A percentile compares a stretch with the other conserved stretches of the same genome.
Evolutionary conservation across 2,797 vertebrate species (phyloP).

Genomic region (Otolemur crassicaudatus): DNA sequence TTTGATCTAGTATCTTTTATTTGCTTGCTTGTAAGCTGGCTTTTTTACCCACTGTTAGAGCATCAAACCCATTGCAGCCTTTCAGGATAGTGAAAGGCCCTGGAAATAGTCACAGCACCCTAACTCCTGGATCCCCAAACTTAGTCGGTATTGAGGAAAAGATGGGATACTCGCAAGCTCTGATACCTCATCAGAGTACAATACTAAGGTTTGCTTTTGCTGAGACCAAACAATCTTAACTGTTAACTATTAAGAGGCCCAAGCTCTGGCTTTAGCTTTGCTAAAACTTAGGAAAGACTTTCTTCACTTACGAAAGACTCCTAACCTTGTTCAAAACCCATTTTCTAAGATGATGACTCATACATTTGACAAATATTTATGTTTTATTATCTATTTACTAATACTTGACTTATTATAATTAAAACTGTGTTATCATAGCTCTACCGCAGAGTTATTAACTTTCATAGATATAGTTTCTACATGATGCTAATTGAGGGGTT

Average conservation of each 20-base stretch:
- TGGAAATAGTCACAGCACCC: background rate
- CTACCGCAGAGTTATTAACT: background rate
- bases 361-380: background rate
- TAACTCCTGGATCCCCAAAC: background rate
- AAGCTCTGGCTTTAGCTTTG: background rate
- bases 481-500: background rate
- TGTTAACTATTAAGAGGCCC: background rate
- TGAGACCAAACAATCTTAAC: background rate
- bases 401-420: background rate
- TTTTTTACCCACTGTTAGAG: background rate
- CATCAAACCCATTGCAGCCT: background rate
- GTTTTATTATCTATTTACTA: background rate
- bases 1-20: conserved; percentile 88
- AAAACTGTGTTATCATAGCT: background rate
- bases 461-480: background rate
- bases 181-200: background rate
- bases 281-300: background rate
- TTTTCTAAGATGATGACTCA: background rate
- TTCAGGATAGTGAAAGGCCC: background rate
- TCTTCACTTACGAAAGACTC: background rate
- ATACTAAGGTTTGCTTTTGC: background rate
- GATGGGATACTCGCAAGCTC: background rate
- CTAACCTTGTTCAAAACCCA: background rate
- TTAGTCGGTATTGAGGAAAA: background rate
- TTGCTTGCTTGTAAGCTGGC: conserved; percentile 71